phyloP scores from a whole-genome alignment of 2,113 vertebrate genomes.

The Cephalopterus ornatus region DNA sequence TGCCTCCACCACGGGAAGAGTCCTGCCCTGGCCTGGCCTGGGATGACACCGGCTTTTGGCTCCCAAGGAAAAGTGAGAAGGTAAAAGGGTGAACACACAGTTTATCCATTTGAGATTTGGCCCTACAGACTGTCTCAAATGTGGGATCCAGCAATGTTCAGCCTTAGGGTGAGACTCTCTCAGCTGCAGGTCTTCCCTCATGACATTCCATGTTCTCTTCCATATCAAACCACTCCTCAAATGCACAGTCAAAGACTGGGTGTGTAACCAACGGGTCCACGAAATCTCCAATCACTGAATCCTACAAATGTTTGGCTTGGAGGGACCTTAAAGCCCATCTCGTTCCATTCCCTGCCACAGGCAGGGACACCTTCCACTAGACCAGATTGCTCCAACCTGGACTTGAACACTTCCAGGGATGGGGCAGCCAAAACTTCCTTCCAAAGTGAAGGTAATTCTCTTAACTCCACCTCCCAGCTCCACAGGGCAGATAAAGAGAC shows the following conservation, averaged over 20 bases:
- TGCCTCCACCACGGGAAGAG: background rate
- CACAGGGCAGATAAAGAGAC: background rate
- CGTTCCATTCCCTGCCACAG: background rate
- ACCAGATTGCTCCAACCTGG: background rate
- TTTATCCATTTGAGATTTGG: background rate
- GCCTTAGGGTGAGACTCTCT: background rate
- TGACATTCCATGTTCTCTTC: background rate
- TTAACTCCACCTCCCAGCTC: background rate
- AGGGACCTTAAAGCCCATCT: background rate
- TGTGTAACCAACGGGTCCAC: fast-evolving
- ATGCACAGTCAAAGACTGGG: background rate
- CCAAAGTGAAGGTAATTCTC: background rate
- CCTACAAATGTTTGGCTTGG: background rate
- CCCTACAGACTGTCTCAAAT: background rate
- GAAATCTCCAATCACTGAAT: background rate
- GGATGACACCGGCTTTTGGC: fast-evolving
- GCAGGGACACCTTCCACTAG: background rate
- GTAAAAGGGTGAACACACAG: background rate
- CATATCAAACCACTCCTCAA: background rate
- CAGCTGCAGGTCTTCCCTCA: background rate
- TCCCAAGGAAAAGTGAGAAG: fast-evolving
- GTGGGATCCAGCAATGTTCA: background rate
- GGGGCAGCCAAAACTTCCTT: background rate
- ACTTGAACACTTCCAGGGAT: background rate
- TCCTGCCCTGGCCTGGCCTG: background rate